Evolutionary conservation across 2,888 invertebrate genomes (phyloP).

Genomic region (Cynaeus angustus): DNA sequence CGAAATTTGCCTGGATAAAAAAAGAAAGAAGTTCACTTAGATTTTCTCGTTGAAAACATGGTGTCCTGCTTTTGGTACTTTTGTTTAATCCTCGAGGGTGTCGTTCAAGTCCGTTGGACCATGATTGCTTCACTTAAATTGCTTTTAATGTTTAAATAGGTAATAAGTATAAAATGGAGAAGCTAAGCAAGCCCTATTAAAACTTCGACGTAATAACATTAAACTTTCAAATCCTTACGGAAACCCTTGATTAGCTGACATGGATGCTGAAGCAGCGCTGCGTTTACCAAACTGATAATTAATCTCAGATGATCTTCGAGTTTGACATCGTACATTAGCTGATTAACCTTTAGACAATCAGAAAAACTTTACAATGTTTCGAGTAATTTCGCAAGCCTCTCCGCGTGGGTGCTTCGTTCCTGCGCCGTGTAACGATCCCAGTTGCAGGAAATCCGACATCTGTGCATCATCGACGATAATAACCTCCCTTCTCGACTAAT

Average conservation of each 20-base stretch:
- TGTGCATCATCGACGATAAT: slow-evolving; percentile 28
- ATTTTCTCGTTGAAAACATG: not conserved
- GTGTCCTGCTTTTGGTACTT: not conserved
- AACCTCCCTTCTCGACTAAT: slow-evolving; percentile 27
- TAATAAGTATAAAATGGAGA: slow-evolving; percentile 43
- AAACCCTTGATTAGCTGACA: slow-evolving; percentile 42
- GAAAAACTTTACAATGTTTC: not conserved
- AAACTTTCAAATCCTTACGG: slow-evolving; percentile 43
- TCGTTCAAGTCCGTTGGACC: slow-evolving; percentile 9
- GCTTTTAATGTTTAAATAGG: slow-evolving; percentile 46
- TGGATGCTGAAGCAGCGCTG: slow-evolving; percentile 29
- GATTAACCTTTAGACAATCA: slow-evolving; percentile 16
- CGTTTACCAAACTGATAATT: slow-evolving; percentile 32
- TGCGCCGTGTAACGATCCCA: slow-evolving; percentile 10
- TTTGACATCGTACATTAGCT: slow-evolving; percentile 27
- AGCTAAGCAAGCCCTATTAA: slow-evolving; percentile 40
- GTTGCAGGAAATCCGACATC: slow-evolving; percentile 36
- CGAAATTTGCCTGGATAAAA: slow-evolving; percentile 2
- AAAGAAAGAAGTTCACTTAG: slow-evolving; percentile 7
- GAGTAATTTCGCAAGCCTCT: not conserved
- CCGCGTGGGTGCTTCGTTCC: not conserved
- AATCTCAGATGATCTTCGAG: slow-evolving; percentile 26
- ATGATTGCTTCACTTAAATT: slow-evolving; percentile 37
- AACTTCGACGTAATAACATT: slow-evolving; percentile 41
- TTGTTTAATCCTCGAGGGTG: slow-evolving; percentile 20